Evolutionary conservation across 2,888 invertebrate species (phyloP), one percentile per base, ranked within the genome.

Genomic region (Callosobruchus maculatus): DNA sequence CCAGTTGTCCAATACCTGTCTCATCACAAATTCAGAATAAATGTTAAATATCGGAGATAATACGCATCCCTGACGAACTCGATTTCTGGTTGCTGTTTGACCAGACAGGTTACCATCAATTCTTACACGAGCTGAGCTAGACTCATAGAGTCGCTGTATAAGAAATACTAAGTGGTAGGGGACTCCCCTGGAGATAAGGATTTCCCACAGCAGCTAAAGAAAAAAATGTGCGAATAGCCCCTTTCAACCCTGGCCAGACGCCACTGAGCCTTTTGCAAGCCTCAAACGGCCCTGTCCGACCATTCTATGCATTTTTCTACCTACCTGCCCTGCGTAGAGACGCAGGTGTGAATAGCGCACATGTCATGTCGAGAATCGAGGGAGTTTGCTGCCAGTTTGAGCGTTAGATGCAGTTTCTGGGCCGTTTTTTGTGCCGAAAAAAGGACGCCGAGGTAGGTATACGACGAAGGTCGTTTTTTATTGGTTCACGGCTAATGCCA

Each of bases 291-390:
- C 49, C 9, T 49, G 49, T 49, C 49, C 49, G 18, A 13, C 49
- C 49, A 18, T 49, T 49, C 49, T 49, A 49, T 49, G 49, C 49
- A 49, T 49, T 49, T 49, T 49, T 49, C 49, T 49, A 49, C 49
- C 49, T 49, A 49, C 49, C 49, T 49, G 49, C 49, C 49, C 49
- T 49, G 18, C 49, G 49, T 49, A 49, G 49, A 13, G 13, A 1
- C 82, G 85, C 84, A 85, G 85, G 85, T 85, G 85, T 84, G 83
- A 81, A 80, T 81, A 81, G 79, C 81, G 81, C 84, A 84, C 81
- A 83, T 81, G 82, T 83, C 81, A 79, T 76, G 79, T 77, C 77
- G 74, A 75, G 78, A 79, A 76, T 74, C 74, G 80, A 76, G 78
- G 79, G 81, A 74, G 78, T 79, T 80, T 26, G 2, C 26, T 26